Evolutionary conservation across 2,797 vertebrate species (phyloP).

Genomic region (Gobio occitaniae): DNA sequence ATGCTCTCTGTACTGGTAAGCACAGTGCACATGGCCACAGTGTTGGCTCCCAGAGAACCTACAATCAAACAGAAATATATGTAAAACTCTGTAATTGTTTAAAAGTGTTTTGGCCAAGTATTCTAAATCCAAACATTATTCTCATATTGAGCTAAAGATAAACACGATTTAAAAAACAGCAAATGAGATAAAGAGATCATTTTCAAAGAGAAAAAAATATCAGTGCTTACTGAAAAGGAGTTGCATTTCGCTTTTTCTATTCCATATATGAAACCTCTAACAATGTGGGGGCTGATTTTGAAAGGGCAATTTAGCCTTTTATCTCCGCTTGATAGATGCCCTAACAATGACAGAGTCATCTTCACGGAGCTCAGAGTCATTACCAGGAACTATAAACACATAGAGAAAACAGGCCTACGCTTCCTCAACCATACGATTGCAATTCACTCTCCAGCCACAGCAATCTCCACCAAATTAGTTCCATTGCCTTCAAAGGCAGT

Average conservation of each 20-base stretch:
- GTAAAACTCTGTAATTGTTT: constrained; percentile 4
- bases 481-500: constrained; percentile 84
- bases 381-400: constrained; percentile 57
- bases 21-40: constrained; percentile 98
- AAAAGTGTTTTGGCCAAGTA: neutral
- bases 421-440: constrained; percentile 73
- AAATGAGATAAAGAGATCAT: constrained; percentile 9
- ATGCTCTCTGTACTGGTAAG: constrained; percentile 98
- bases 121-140: constrained; percentile 11
- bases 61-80: constrained; percentile 60
- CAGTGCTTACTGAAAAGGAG: constrained; percentile 28
- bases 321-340: constrained; percentile 62
- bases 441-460: constrained; percentile 83
- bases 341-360: constrained; percentile 60
- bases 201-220: constrained; percentile 17
- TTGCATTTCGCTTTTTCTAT: constrained; percentile 44
- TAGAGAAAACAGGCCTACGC: constrained; percentile 61
- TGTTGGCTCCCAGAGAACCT: constrained; percentile 99
- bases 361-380: constrained; percentile 60
- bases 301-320: constrained; percentile 65
- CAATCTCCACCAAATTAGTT: constrained; percentile 85
- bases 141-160: constrained; percentile 6
- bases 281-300: constrained; percentile 54
- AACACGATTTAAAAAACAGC: constrained; percentile 3
- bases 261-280: constrained; percentile 44